These are phyloP conservation scores for Nothocercus nigrocapillus DNA, from an alignment of 2,113 vertebrate species.

Conservation along the genomic window DNA sequence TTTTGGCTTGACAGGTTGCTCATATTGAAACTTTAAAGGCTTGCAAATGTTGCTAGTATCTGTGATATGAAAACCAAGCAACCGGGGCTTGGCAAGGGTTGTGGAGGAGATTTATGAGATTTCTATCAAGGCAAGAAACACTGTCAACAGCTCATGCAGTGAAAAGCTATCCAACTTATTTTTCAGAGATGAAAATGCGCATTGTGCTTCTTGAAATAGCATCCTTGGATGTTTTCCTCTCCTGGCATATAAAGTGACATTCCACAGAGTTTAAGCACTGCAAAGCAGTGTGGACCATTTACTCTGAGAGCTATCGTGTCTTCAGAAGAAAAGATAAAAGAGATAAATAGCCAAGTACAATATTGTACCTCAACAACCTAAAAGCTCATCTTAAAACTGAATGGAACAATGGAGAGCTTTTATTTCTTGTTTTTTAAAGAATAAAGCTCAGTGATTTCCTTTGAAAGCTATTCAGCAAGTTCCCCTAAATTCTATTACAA, in stretches of 20 bases:
- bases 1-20: not conserved
- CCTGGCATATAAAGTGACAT: slow-evolving; percentile 31
- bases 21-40: not conserved
- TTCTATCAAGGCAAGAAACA: not conserved
- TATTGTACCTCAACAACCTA: slow-evolving; percentile 49
- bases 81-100: not conserved
- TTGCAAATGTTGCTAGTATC: not conserved
- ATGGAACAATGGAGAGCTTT: slow-evolving; percentile 38
- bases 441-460: slow-evolving; percentile 32
- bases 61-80: not conserved
- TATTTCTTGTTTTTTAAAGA: slow-evolving; percentile 34
- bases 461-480: slow-evolving; percentile 44
- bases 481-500: slow-evolving; percentile 43
- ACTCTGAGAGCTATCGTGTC: slow-evolving; percentile 3
- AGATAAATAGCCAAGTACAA: slow-evolving; percentile 51
- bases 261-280: slow-evolving; percentile 41
- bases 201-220: slow-evolving; percentile 21
- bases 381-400: slow-evolving; percentile 50
- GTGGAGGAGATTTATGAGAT: slow-evolving; percentile 12
- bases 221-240: slow-evolving; percentile 22
- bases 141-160: not conserved
- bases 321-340: slow-evolving; percentile 60
- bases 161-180: slow-evolving; percentile 27
- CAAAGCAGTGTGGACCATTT: slow-evolving; percentile 19
- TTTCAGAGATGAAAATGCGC: not conserved